phyloP scores from a whole-genome alignment of 1,140 invertebrate species.

The Zaprionus nigranus region DNA sequence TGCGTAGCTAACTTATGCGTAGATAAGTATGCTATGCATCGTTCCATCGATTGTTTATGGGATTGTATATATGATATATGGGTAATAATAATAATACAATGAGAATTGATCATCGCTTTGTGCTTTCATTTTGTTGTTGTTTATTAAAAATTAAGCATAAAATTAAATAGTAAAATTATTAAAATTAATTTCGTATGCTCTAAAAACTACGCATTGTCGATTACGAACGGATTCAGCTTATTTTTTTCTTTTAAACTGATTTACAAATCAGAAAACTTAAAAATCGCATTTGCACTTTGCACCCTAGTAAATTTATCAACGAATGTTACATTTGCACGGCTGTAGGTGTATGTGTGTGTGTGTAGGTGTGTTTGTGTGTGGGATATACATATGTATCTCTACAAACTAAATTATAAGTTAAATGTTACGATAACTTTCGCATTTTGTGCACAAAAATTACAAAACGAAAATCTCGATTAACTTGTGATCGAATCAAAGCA shows the following conservation, averaged over 20 bases:
- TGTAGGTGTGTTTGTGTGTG: background rate
- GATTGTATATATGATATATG: slow-evolving; percentile 9
- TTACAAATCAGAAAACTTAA: slow-evolving; percentile 36
- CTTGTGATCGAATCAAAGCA: slow-evolving; percentile 8
- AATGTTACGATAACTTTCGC: too few relatives aligned
- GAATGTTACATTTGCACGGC: slow-evolving; percentile 1
- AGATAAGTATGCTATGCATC: slow-evolving; percentile 61
- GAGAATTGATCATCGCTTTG: slow-evolving; percentile 44
- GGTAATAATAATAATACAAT: slow-evolving; percentile 30
- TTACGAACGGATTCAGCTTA: background rate
- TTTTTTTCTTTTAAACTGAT: background rate
- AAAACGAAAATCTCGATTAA: slow-evolving; percentile 9
- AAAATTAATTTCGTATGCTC: slow-evolving; percentile 51
- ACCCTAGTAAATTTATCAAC: slow-evolving; percentile 26
- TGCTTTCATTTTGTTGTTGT: slow-evolving; percentile 33
- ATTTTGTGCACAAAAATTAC: slow-evolving; percentile 20
- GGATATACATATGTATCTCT: background rate
- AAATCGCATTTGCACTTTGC: slow-evolving; percentile 39
- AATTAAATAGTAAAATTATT: slow-evolving; percentile 44
- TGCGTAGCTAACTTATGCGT: slow-evolving; percentile 57
- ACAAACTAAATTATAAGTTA: slow-evolving; percentile 5
- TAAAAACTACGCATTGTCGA: slow-evolving; percentile 37
- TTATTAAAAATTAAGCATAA: slow-evolving; percentile 54
- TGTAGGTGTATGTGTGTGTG: slow-evolving; percentile 2
- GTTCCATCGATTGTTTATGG: background rate